These are phyloP conservation scores for Ia io DNA, from an alignment of 2,113 vertebrate species.

Conservation along the genomic window DNA sequence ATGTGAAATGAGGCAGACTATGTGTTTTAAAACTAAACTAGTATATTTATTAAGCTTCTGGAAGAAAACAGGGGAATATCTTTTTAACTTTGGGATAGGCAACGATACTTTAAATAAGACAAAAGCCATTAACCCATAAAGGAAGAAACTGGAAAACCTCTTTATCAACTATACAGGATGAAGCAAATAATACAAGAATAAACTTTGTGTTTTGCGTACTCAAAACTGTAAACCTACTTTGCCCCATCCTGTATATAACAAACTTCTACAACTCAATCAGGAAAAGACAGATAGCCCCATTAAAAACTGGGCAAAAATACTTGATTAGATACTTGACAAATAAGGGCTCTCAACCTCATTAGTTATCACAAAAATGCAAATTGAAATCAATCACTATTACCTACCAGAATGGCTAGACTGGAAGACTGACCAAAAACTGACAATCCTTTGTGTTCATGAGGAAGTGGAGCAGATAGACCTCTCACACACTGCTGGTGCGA, in stretches of 20 bases:
- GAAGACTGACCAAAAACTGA: constrained; percentile 11
- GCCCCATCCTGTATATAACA: neutral
- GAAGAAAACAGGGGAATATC: constrained; percentile 45
- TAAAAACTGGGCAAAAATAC: constrained; percentile 28
- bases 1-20: constrained; percentile 18
- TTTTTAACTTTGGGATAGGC: constrained; percentile 3
- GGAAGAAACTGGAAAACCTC: constrained; percentile 22
- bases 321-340: no score
- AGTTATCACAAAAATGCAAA: constrained; percentile 15
- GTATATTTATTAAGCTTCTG: constrained; percentile 22
- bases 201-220: neutral
- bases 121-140: constrained; percentile 36
- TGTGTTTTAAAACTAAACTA: constrained; percentile 2
- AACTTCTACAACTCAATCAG: constrained; percentile 29
- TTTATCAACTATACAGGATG: neutral
- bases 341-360: constrained; percentile 8
- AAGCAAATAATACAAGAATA: neutral
- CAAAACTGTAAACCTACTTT: neutral
- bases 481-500: neutral
- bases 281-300: constrained; percentile 11
- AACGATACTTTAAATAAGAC: constrained; percentile 52
- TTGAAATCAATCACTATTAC: neutral
- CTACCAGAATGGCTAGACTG: constrained; percentile 25
- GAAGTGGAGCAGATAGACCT: constrained; percentile 9
- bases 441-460: neutral